Conservation (phyloP, 2,797 vertebrate species). For the Holocentrus rufus region DNA sequence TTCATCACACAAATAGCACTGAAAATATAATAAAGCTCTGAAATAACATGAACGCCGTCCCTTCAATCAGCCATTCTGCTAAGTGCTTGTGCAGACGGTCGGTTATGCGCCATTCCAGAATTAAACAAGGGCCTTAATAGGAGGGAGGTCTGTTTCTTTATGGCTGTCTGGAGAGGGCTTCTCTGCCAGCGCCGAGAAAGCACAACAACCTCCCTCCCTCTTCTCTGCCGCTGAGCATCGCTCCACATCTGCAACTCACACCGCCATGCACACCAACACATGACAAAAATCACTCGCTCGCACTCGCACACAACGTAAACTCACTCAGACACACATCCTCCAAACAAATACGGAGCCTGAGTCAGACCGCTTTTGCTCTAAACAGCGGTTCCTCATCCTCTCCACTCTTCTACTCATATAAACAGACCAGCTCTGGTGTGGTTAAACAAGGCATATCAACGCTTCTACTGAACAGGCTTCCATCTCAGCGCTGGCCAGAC, state of each 20-base stretch:
- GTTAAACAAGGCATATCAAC: conserved; percentile 5
- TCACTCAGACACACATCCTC: neutral
- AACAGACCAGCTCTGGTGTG: conserved; percentile 16
- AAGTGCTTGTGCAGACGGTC: neutral
- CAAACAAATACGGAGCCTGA: conserved; percentile 8
- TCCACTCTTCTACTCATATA: neutral
- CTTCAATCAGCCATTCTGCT: neutral
- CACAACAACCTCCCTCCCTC: neutral
- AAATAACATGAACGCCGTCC: conserved; percentile 1
- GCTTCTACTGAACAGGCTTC: neutral
- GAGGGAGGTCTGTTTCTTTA: conserved; percentile 8
- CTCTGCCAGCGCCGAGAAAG: neutral
- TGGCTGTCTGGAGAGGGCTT: neutral
- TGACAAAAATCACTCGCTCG: neutral
- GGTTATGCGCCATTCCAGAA: neutral
- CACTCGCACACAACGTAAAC: neutral
- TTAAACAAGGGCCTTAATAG: conserved; percentile 4
- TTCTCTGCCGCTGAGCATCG: too few species aligned
- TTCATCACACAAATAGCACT: neutral
- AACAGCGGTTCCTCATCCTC: conserved; percentile 22
- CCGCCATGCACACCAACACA: neutral
- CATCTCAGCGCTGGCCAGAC: conserved; percentile 3
- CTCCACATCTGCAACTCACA: neutral
- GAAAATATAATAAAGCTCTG: neutral
- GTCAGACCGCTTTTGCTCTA: conserved; percentile 6